Percentiles rank a stretch among this genome's conserved stretches.
Conservation (phyloP, 2,888 invertebrate species). For the Microplitis manilae region DNA sequence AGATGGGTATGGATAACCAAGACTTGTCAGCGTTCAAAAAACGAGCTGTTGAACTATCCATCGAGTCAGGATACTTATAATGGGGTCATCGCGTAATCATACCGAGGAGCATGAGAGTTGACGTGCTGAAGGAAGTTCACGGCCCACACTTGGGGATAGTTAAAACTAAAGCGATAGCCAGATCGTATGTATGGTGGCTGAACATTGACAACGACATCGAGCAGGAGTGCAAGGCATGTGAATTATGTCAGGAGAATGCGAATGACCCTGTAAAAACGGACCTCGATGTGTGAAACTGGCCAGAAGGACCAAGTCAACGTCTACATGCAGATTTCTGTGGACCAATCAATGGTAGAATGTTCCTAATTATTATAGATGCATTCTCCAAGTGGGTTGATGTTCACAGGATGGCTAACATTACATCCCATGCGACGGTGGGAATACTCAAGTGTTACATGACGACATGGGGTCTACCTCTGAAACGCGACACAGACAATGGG, state of each 20-base stretch:
- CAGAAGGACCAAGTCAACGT: conserved; percentile 45
- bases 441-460: no score
- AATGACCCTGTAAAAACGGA: conserved; percentile 42
- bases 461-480: no score
- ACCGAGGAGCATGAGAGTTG: conserved; percentile 25
- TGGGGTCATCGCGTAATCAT: conserved; percentile 21
- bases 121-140: conserved; percentile 54
- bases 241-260: no score
- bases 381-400: conserved; percentile 52
- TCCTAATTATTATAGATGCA: conserved; percentile 49
- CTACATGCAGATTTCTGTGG: conserved; percentile 50
- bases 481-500: no score
- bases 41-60: conserved; percentile 30
- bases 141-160: conserved; percentile 52
- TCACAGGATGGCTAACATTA: conserved; percentile 45
- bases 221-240: no score
- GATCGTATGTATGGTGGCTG: conserved; percentile 56
- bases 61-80: conserved; percentile 39
- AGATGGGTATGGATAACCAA: neutral
- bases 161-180: conserved; percentile 55
- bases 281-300: conserved; percentile 46
- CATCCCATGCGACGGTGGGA: conserved; percentile 46
- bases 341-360: conserved; percentile 46
- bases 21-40: conserved; percentile 8
- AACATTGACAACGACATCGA: conserved; percentile 51